Percentiles rank a stretch among this genome's conserved stretches.
These are phyloP conservation scores for Calonectris borealis DNA, from an alignment of 2,113 vertebrate species.

Conservation along the genomic window DNA sequence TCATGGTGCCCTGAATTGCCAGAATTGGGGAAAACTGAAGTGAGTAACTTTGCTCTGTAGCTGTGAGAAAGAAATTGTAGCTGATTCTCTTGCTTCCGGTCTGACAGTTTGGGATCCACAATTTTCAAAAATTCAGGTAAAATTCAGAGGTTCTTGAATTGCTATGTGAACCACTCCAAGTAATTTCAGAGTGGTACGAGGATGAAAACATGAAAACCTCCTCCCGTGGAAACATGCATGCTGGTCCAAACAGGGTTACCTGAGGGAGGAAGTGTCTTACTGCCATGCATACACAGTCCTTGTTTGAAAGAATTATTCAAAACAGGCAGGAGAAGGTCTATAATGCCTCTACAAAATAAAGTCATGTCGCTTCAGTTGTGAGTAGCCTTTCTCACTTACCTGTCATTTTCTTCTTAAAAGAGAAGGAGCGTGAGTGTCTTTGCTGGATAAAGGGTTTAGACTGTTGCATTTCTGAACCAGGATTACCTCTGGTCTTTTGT, in stretches of 20 bases:
- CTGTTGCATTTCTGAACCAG: neutral
- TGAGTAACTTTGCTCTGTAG: neutral
- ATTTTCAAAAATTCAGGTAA: neutral
- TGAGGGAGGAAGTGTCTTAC: neutral
- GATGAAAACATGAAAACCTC: neutral
- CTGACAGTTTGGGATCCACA: neutral
- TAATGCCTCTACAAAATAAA: neutral
- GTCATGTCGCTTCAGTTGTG: neutral
- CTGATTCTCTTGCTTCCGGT: neutral
- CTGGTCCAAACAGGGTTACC: neutral
- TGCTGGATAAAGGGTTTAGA: neutral
- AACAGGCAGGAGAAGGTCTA: neutral
- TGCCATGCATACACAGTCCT: neutral
- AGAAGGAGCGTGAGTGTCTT: neutral
- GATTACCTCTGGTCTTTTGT: neutral
- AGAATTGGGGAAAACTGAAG: neutral
- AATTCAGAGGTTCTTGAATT: neutral
- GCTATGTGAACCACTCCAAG: neutral
- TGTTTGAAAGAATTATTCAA: neutral
- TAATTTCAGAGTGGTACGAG: neutral
- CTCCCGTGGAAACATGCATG: neutral
- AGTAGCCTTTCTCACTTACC: neutral
- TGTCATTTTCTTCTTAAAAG: neutral
- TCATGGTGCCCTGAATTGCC: constrained; percentile 1
- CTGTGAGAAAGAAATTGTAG: neutral